These are phyloP conservation scores for Macropodus opercularis DNA, from an alignment of 2,797 vertebrate species.

Conservation along the genomic window DNA sequence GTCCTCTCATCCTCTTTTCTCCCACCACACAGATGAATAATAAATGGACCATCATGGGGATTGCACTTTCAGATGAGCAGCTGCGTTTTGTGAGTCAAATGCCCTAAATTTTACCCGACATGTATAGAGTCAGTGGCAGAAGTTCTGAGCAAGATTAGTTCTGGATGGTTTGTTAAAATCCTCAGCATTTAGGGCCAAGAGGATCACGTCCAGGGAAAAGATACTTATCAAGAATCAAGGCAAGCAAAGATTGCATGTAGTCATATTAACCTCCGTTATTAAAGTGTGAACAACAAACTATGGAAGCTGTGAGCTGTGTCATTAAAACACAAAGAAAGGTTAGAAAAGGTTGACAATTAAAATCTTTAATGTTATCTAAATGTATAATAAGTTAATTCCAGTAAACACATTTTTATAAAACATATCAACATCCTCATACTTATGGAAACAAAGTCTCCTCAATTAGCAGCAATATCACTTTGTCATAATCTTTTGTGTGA, in stretches of 20 bases:
- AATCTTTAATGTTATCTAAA: no score
- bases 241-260: neutral
- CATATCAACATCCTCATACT: no score
- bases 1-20: slow-evolving; percentile 50
- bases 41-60: slow-evolving; percentile 70
- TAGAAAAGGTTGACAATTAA: no score
- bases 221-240: slow-evolving; percentile 13
- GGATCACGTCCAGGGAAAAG: slow-evolving; percentile 11
- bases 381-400: no score
- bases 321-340: no score
- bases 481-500: neutral
- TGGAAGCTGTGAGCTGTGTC: no score
- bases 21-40: slow-evolving; percentile 66
- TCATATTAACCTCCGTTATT: neutral
- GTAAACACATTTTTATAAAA: no score
- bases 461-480: no score
- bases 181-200: slow-evolving; percentile 7
- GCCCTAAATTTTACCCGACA: slow-evolving; percentile 60
- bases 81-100: slow-evolving; percentile 73
- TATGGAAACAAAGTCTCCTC: no score
- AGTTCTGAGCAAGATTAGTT: slow-evolving; percentile 54
- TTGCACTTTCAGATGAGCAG: slow-evolving; percentile 71
- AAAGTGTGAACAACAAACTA: no score
- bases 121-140: slow-evolving; percentile 55
- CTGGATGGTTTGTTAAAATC: slow-evolving; percentile 50